Evolutionary conservation across 2,797 vertebrate genomes (phyloP).

Genomic region (Diplodus sargus): DNA sequence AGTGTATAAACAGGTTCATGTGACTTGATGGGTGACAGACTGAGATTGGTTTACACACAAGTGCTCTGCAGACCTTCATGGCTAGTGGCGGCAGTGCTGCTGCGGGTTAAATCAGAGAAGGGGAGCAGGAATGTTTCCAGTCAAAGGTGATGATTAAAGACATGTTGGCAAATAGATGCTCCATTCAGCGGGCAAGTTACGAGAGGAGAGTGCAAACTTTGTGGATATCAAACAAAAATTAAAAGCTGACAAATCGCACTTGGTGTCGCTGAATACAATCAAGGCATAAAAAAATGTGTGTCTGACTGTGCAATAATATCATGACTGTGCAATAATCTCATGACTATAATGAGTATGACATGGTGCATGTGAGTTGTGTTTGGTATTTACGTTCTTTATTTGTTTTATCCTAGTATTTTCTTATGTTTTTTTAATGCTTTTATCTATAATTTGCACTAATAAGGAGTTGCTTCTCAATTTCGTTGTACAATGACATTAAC

Average conservation of each 20-base stretch:
- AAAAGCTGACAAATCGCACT: neutral
- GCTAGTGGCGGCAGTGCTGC: slow-evolving; percentile 40
- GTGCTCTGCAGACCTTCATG: slow-evolving; percentile 45
- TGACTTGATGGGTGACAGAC: slow-evolving; percentile 60
- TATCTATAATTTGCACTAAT: too few species aligned
- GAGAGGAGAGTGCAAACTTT: slow-evolving; percentile 6
- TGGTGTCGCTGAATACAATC: too few species aligned
- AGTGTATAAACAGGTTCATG: slow-evolving; percentile 77
- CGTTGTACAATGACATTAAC: too few species aligned
- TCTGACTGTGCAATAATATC: too few species aligned
- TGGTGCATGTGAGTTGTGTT: too few species aligned
- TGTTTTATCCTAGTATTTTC: too few species aligned
- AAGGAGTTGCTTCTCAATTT: too few species aligned
- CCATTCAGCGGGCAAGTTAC: slow-evolving; percentile 25
- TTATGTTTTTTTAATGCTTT: too few species aligned
- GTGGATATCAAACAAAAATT: neutral
- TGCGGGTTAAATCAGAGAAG: slow-evolving; percentile 51
- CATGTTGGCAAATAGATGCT: slow-evolving; percentile 26
- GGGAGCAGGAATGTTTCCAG: slow-evolving; percentile 43
- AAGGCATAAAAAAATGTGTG: too few species aligned
- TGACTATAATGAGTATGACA: too few species aligned
- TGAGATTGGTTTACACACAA: slow-evolving; percentile 77
- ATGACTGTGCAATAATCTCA: too few species aligned
- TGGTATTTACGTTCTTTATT: too few species aligned
- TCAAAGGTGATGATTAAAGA: slow-evolving; percentile 55